phyloP scores from a whole-genome alignment of 2,113 vertebrate genomes.

The Manacus vitellinus region DNA sequence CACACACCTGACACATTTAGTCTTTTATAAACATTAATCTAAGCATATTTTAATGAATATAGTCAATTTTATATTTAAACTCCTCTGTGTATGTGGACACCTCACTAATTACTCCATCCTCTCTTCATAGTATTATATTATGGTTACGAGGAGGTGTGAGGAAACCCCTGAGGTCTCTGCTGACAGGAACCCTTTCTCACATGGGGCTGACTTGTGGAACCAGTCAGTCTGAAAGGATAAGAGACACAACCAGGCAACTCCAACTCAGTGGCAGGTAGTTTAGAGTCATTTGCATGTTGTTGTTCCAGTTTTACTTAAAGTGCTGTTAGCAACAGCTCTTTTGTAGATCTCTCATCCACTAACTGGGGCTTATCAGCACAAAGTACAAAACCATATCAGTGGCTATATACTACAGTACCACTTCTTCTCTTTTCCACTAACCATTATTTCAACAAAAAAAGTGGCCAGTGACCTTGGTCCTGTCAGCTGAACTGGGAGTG shows the following conservation, averaged over 20 bases:
- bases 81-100: neutral
- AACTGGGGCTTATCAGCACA: neutral
- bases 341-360: neutral
- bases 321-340: neutral
- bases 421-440: neutral
- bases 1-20: neutral
- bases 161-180: neutral
- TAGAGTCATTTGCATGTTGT: neutral
- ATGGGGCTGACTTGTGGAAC: neutral
- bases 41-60: neutral
- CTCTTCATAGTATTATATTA: neutral
- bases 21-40: neutral
- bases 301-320: neutral
- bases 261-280: neutral
- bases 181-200: neutral
- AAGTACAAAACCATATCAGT: neutral
- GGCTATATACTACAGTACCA: neutral
- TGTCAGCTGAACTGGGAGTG: neutral
- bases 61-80: neutral
- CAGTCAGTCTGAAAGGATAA: neutral
- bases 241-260: neutral
- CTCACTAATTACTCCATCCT: neutral
- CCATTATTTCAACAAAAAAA: neutral
- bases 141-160: neutral
- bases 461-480: neutral